Evolutionary conservation across 2,113 vertebrate species (phyloP).

Genomic region (Panthera uncia): DNA sequence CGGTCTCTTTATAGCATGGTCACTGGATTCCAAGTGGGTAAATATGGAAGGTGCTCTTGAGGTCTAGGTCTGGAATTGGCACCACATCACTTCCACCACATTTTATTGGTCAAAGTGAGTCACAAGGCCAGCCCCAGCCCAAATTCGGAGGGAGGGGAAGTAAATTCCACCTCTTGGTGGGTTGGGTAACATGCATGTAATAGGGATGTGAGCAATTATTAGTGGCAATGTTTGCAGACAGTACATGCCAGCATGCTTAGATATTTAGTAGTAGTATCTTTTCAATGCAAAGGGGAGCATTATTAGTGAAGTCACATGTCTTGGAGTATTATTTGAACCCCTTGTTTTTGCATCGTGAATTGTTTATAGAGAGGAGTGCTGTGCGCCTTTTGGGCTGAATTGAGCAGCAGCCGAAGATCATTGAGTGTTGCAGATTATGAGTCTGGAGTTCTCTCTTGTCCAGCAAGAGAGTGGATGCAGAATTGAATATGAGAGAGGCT

Average conservation of each 20-base stretch:
- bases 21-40: background rate
- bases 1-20: background rate
- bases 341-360: slow-evolving; percentile 37
- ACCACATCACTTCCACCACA: background rate
- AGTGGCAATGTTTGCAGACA: background rate
- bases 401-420: background rate
- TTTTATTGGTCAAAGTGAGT: background rate
- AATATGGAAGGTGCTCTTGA: background rate
- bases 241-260: background rate
- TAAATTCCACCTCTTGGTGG: background rate
- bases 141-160: background rate
- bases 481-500: no score
- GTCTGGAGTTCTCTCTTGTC: no score
- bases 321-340: background rate
- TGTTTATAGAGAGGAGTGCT: background rate
- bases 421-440: background rate
- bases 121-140: background rate
- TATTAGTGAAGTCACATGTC: background rate
- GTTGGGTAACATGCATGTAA: background rate
- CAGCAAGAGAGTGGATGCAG: no score
- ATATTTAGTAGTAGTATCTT: background rate
- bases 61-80: background rate
- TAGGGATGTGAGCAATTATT: background rate
- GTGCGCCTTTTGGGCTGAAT: background rate
- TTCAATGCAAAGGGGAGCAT: background rate